phyloP scores from a whole-genome alignment of 2,888 invertebrate genomes.

The Marronus borbonicus region DNA sequence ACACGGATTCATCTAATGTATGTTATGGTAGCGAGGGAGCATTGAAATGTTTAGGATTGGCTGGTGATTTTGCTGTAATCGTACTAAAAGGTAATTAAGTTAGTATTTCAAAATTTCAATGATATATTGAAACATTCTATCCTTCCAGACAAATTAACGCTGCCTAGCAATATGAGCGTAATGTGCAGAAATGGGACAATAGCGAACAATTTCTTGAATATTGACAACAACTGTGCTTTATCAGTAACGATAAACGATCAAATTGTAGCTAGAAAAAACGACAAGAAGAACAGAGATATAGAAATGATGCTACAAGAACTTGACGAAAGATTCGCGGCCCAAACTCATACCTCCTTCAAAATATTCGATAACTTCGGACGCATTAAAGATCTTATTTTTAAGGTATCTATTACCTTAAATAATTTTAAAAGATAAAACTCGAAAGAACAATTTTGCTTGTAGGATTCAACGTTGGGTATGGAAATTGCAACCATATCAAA shows the following conservation, averaged over 20 bases:
- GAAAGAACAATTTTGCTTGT: background rate
- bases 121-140: background rate
- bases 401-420: conserved; percentile 62
- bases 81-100: conserved; percentile 58
- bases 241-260: conserved; percentile 76
- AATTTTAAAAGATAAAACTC: background rate
- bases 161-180: conserved; percentile 61
- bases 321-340: conserved; percentile 61
- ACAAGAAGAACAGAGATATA: conserved; percentile 61
- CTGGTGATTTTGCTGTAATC: conserved; percentile 76
- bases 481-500: conserved; percentile 7
- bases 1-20: conserved; percentile 72
- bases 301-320: conserved; percentile 61
- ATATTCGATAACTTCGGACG: conserved; percentile 76
- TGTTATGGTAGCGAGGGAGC: conserved; percentile 78
- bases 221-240: conserved; percentile 74
- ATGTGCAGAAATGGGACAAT: conserved; percentile 77
- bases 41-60: conserved; percentile 72
- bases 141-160: conserved; percentile 3
- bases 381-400: conserved; percentile 74
- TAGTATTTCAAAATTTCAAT: too few species aligned
- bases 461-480: conserved; percentile 28
- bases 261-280: conserved; percentile 71
- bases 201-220: conserved; percentile 71
- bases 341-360: conserved; percentile 71